Percentiles rank a stretch among this genome's conserved stretches.
Evolutionary conservation across 2,797 vertebrate species (phyloP).

Genomic region (Ispidina picta): DNA sequence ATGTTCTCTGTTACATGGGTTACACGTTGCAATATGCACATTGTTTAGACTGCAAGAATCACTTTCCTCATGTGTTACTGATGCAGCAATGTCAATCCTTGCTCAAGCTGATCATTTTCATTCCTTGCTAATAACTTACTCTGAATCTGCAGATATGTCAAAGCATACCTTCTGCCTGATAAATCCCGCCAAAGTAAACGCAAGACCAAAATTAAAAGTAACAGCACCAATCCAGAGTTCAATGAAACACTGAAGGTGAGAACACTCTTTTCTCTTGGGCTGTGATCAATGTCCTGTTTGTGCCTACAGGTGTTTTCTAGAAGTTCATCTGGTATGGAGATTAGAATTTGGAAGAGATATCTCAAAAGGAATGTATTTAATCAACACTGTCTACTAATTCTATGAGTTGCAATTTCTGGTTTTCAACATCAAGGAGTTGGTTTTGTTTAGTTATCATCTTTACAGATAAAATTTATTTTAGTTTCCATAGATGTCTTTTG

Average conservation of each 20-base stretch:
- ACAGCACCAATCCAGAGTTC: conserved; percentile 91
- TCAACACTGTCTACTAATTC: background rate
- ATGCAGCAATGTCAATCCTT: background rate
- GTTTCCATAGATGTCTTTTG: background rate
- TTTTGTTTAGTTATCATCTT: background rate
- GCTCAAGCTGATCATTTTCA: background rate
- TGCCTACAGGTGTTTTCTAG: background rate
- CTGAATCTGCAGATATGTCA: conserved; percentile 88
- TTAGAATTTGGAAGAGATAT: background rate
- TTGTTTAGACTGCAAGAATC: background rate
- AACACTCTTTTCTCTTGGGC: background rate
- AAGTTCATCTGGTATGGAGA: background rate
- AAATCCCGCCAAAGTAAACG: conserved; percentile 94
- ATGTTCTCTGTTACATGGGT: background rate
- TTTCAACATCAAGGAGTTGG: background rate
- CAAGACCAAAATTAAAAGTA: conserved; percentile 94
- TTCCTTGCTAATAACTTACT: background rate
- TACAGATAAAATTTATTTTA: background rate
- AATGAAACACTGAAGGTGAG: conserved; percentile 93
- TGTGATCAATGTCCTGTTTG: background rate
- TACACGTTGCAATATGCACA: no score
- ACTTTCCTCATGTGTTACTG: background rate
- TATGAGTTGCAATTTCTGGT: background rate
- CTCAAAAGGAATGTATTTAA: background rate
- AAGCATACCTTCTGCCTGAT: conserved; percentile 95